Evolutionary conservation across 2,113 vertebrate species (phyloP).

Genomic region (Corydoras maculifer): DNA sequence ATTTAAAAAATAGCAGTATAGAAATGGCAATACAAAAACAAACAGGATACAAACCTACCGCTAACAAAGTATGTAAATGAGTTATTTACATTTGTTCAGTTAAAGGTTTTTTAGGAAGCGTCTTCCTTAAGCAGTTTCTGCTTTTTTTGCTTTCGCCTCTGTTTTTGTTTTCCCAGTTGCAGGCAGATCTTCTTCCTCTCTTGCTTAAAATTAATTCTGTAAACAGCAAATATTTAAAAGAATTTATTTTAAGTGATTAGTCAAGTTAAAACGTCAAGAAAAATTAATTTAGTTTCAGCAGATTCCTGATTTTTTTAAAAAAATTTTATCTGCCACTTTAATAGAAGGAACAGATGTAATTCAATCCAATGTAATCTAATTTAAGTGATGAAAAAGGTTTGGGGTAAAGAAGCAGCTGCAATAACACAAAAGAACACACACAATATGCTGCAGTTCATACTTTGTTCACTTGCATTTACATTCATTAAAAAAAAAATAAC

Average conservation of each 20-base stretch:
- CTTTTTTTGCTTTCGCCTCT: neutral
- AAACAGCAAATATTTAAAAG: conserved; percentile 13
- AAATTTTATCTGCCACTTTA: neutral
- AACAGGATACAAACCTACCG: neutral
- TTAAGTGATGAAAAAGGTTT: too few relatives aligned
- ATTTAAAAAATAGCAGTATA: too few relatives aligned
- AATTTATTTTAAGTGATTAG: conserved; percentile 6
- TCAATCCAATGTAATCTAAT: too few relatives aligned
- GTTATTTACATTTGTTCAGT: neutral
- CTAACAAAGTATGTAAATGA: neutral
- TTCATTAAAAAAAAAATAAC: too few relatives aligned
- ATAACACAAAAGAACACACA: neutral
- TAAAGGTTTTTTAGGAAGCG: neutral
- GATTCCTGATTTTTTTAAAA: neutral
- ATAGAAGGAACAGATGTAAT: too few relatives aligned
- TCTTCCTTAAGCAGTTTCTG: neutral
- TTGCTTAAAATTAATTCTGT: conserved; percentile 20
- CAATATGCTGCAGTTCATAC: neutral
- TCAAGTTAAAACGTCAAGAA: neutral
- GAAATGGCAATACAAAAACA: too few relatives aligned
- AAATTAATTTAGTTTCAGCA: neutral
- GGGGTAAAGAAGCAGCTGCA: neutral
- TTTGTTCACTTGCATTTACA: neutral
- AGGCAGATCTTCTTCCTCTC: conserved; percentile 17
- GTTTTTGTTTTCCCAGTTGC: neutral